Evolutionary conservation across 2,888 invertebrate genomes (phyloP), one percentile per base, ranked within the genome.

Genomic region (Lysandra bellargus): DNA sequence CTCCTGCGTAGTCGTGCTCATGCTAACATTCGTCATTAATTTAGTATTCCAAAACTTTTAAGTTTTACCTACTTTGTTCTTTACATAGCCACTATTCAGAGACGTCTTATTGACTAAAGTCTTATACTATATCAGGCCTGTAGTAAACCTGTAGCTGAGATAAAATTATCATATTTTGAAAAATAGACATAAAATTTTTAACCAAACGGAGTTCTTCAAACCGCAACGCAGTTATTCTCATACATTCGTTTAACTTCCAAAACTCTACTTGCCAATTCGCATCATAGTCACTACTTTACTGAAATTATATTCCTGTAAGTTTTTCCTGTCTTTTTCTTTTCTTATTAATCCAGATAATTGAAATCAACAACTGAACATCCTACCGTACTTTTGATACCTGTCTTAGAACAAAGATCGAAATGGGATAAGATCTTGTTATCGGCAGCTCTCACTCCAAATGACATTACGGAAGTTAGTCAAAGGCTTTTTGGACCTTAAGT

Each of bases 401-500:
- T 76, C 49, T 75, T 49, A 30, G 57, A 53, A 76, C 76, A 76
- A 76, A 76, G 76, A 76, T 76, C 76, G 30, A 53, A 53, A 57
- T 74, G 79, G 79, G 75, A 74, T 79, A 61, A 79, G 79, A 79
- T 79, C 60, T 79, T 75, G 61, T 79, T 79, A 75, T 79, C 79
- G 74, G 57, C 61, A 74, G 79, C 79, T 75, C 74, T 75, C 75
- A 76, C 79, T 79, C 79, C 79, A 40, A 79, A 79, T 79, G 61
- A 79, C 75, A 79, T 79, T 79, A 79, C 74, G 30, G 75, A 79
- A 79, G 79, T 79, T 79, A 79, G 60, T 79, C 79, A 79, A 79
- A 74, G 75, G 79, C 79, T 79, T 79, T 75, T 61, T 79, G 79
- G 74, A 75, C 75, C 74, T 79, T 83, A 85, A 87, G 84, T 82